A percentile compares a stretch with the other conserved stretches of the same genome.
phyloP scores from a whole-genome alignment of 2,888 invertebrate species.

The Raillietiella orientalis region DNA sequence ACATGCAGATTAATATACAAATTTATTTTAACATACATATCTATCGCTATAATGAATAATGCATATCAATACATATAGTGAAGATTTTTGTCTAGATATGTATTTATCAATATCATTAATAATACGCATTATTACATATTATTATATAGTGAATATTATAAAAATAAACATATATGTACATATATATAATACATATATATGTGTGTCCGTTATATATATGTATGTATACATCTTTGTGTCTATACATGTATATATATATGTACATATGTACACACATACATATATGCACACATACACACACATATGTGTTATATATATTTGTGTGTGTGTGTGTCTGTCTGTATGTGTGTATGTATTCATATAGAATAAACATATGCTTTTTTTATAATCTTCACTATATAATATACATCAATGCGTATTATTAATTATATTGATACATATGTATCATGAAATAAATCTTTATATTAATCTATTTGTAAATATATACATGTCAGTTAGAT shows the following conservation, averaged over 20 bases:
- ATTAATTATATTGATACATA: constrained; percentile 4
- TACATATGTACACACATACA: constrained; percentile 4
- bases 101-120: constrained; percentile 4
- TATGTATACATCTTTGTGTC: constrained; percentile 4
- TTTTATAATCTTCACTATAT: constrained; percentile 3
- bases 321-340: constrained; percentile 2
- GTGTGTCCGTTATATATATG: constrained; percentile 4
- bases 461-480: too few relatives aligned
- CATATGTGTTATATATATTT: constrained; percentile 1
- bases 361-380: too few relatives aligned
- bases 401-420: constrained; percentile 2
- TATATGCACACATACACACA: constrained; percentile 4
- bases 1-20: too few relatives aligned
- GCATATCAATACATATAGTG: constrained; percentile 2
- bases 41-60: constrained; percentile 1
- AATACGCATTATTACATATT: constrained; percentile 2
- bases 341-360: constrained; percentile 3
- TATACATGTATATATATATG: constrained; percentile 4
- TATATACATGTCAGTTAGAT: constrained; percentile 1
- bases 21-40: too few relatives aligned
- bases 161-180: constrained; percentile 1
- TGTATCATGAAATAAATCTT: constrained; percentile 4
- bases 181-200: constrained; percentile 2
- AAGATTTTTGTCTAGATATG: constrained; percentile 4
- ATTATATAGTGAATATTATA: constrained; percentile 4